Percentiles rank a stretch among this genome's conserved stretches.
Conservation (phyloP, 2,797 vertebrate genomes). For the Spinus olivaceus region DNA sequence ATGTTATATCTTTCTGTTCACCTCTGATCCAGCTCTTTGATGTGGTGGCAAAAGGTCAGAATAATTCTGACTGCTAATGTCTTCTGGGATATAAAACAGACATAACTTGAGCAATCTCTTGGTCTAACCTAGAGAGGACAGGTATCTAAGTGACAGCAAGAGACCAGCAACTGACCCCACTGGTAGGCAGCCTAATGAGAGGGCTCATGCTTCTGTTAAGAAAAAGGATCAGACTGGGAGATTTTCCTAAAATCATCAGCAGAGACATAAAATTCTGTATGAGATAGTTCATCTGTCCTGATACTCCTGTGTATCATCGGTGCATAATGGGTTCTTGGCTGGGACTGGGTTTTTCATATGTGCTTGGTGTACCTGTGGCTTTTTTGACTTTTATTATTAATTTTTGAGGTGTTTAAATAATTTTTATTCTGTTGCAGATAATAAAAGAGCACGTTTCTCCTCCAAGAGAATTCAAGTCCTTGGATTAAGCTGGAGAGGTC, state of each 20-base stretch:
- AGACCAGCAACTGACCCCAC: not conserved
- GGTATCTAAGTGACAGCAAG: not conserved
- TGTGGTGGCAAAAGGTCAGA: not conserved
- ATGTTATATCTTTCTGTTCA: not conserved
- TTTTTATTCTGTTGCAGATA: not conserved
- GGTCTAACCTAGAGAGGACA: not conserved
- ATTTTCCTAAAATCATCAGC: not conserved
- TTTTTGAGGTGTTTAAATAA: not conserved
- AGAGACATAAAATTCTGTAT: not conserved
- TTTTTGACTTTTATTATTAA: not conserved
- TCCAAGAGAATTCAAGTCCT: not conserved
- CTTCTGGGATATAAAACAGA: not conserved
- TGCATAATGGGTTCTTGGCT: not conserved
- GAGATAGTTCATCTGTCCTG: not conserved
- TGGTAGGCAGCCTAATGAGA: not conserved
- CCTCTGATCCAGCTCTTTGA: not conserved
- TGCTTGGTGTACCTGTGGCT: not conserved
- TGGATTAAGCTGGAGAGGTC: not conserved
- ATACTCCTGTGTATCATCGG: accelerated
- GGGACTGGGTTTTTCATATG: not conserved
- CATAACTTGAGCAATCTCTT: not conserved
- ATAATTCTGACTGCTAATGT: not conserved
- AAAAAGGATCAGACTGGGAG: not conserved
- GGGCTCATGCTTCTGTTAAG: not conserved
- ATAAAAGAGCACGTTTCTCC: not conserved